Conservation (phyloP, 2,113 vertebrate species). For the Xiphophorus couchianus region DNA sequence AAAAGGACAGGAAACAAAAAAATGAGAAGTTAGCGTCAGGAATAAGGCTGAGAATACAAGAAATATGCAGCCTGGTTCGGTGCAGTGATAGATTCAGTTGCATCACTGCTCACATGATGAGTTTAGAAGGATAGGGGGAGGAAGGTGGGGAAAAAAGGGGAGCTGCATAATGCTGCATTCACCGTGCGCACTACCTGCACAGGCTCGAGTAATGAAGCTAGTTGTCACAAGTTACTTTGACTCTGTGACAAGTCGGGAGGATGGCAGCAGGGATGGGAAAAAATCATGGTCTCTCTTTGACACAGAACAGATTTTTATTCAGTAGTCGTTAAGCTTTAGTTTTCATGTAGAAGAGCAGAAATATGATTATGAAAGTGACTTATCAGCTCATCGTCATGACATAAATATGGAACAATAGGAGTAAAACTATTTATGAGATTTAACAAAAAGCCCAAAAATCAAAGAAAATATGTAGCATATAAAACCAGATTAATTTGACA, state of each 20-base stretch:
- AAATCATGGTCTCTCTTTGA: slow-evolving; percentile 47
- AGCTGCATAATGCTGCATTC: slow-evolving; percentile 77
- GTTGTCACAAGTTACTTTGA: slow-evolving; percentile 63
- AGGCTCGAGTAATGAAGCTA: slow-evolving; percentile 53
- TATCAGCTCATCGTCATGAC: slow-evolving; percentile 23
- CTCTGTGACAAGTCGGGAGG: slow-evolving; percentile 65
- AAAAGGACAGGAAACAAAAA: slow-evolving; percentile 56
- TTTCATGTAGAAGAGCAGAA: slow-evolving; percentile 4
- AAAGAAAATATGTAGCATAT: slow-evolving; percentile 17
- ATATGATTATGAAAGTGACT: slow-evolving; percentile 6
- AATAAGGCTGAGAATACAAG: slow-evolving; percentile 75
- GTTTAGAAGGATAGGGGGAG: slow-evolving; percentile 63
- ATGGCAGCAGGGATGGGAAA: slow-evolving; percentile 49
- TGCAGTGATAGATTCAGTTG: slow-evolving; percentile 29
- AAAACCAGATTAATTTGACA: slow-evolving; percentile 23
- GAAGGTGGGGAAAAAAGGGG: slow-evolving; percentile 65
- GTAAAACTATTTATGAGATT: slow-evolving; percentile 2
- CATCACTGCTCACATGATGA: slow-evolving; percentile 4
- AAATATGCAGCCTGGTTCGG: slow-evolving; percentile 69
- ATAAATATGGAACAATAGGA: slow-evolving; percentile 32
- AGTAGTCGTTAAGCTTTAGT: neutral
- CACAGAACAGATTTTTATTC: slow-evolving; percentile 28
- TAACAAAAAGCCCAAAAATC: slow-evolving; percentile 38
- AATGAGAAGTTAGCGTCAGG: slow-evolving; percentile 73
- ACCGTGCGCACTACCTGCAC: slow-evolving; percentile 54